Evolutionary conservation across 1,140 invertebrate genomes (phyloP).

Genomic region (Calliopsis andreniformis): DNA sequence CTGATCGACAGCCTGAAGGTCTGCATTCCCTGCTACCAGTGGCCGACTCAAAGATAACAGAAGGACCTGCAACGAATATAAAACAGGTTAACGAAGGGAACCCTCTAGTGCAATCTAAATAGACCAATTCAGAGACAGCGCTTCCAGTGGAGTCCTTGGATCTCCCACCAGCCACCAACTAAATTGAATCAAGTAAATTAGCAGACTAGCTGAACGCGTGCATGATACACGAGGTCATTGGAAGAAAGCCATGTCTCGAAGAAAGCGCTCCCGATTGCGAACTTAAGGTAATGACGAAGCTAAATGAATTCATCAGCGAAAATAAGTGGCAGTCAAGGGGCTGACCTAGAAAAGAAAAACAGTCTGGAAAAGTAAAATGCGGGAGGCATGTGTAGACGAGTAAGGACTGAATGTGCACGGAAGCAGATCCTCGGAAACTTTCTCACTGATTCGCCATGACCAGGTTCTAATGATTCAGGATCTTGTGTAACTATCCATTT

Average conservation of each 20-base stretch:
- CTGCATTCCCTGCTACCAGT: slow-evolving; percentile 54
- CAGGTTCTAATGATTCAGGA: slow-evolving; percentile 10
- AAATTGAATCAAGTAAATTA: background rate
- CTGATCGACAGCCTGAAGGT: slow-evolving; percentile 70
- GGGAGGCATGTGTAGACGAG: slow-evolving; percentile 59
- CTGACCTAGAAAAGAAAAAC: slow-evolving; percentile 77
- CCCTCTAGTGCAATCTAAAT: too few relatives aligned
- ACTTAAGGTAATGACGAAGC: slow-evolving; percentile 41
- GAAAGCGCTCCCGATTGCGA: slow-evolving; percentile 50
- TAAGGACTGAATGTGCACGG: slow-evolving; percentile 79
- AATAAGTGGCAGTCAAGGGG: slow-evolving; percentile 66
- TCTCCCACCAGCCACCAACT: background rate
- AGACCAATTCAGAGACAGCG: too few relatives aligned
- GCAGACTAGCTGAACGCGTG: too few relatives aligned
- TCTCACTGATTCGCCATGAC: slow-evolving; percentile 65
- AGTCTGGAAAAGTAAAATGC: slow-evolving; percentile 78
- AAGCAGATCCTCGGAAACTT: slow-evolving; percentile 79
- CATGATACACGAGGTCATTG: too few relatives aligned
- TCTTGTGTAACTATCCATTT: slow-evolving; percentile 8
- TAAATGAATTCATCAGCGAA: slow-evolving; percentile 49
- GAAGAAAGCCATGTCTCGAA: slow-evolving; percentile 10
- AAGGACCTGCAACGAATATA: slow-evolving; percentile 66
- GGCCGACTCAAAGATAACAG: slow-evolving; percentile 73
- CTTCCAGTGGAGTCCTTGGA: background rate
- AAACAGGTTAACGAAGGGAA: slow-evolving; percentile 8